Conservation (phyloP, 2,888 invertebrate genomes). For the Eustalomyia histrio region DNA sequence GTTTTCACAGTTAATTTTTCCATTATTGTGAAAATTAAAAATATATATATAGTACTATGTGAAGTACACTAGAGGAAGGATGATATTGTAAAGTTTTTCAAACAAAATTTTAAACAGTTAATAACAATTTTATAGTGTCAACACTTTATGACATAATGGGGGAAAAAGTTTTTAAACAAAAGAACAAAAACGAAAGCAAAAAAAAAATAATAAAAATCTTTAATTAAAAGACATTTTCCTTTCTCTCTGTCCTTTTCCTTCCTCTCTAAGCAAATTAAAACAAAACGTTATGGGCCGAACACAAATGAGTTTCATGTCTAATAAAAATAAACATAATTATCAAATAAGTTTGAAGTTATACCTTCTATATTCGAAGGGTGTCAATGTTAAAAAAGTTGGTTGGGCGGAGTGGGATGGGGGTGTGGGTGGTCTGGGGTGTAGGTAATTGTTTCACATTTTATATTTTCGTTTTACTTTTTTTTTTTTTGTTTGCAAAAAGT, state of each 20-base stretch:
- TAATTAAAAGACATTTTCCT: slow-evolving; percentile 3
- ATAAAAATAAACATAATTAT: slow-evolving; percentile 64
- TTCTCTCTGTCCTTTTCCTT: not conserved
- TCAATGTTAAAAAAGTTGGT: slow-evolving; percentile 10
- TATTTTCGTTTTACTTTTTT: slow-evolving; percentile 12
- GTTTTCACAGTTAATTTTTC: slow-evolving; percentile 19
- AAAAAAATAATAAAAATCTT: too few relatives aligned
- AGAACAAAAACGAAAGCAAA: not conserved
- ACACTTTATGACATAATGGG: slow-evolving; percentile 58
- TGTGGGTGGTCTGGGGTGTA: not conserved
- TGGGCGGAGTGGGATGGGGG: too few relatives aligned
- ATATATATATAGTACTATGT: not conserved
- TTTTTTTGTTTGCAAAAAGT: slow-evolving; percentile 31
- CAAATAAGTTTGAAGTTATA: slow-evolving; percentile 52
- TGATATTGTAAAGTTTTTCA: slow-evolving; percentile 15
- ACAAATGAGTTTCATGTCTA: slow-evolving; percentile 58
- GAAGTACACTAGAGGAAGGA: slow-evolving; percentile 6
- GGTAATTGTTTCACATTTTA: slow-evolving; percentile 31
- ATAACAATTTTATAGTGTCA: slow-evolving; percentile 39
- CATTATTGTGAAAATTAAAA: slow-evolving; percentile 14
- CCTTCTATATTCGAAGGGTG: slow-evolving; percentile 2
- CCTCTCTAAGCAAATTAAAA: slow-evolving; percentile 44
- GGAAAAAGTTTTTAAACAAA: slow-evolving; percentile 44
- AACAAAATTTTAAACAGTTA: slow-evolving; percentile 2
- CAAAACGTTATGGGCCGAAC: slow-evolving; percentile 35